Percentiles rank a stretch among this genome's conserved stretches.
These are phyloP conservation scores for Busseola fusca DNA, from an alignment of 2,888 invertebrate genomes.

Conservation along the genomic window DNA sequence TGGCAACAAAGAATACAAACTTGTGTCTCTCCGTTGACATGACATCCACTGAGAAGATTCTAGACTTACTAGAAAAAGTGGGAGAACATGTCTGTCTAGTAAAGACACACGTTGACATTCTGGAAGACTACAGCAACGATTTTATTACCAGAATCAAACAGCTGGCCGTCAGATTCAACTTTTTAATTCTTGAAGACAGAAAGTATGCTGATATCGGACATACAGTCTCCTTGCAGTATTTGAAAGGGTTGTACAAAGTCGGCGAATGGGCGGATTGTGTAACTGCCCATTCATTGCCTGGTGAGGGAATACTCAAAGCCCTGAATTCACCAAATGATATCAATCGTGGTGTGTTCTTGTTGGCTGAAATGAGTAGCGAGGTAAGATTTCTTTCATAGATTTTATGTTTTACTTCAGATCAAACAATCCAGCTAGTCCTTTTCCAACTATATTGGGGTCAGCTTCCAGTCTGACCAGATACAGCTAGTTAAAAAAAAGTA, in stretches of 20 bases:
- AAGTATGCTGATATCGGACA: constrained; percentile 99
- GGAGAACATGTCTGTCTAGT: constrained; percentile 96
- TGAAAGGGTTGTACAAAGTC: constrained; percentile 93
- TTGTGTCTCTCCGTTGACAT: constrained; percentile 97
- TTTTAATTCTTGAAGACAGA: constrained; percentile 98
- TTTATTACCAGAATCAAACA: constrained; percentile 90
- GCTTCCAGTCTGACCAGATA: too few relatives aligned
- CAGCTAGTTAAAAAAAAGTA: not conserved
- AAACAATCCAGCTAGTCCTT: too few relatives aligned
- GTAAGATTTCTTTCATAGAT: constrained; percentile 63
- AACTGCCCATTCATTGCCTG: constrained; percentile 96
- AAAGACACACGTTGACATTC: constrained; percentile 96
- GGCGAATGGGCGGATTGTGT: constrained; percentile 97
- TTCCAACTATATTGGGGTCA: too few relatives aligned
- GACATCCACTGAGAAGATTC: constrained; percentile 91
- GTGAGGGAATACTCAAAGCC: constrained; percentile 91
- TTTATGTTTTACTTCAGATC: too few relatives aligned
- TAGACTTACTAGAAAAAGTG: constrained; percentile 92
- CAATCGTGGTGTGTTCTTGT: constrained; percentile 92
- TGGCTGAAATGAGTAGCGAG: constrained; percentile 96
- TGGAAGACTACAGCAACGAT: constrained; percentile 93
- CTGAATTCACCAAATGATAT: constrained; percentile 84
- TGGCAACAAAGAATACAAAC: constrained; percentile 95
- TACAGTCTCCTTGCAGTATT: constrained; percentile 95
- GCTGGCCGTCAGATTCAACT: constrained; percentile 93